These are phyloP conservation scores for Aleiodes sp. DNA, from an alignment of 1,140 invertebrate species.

Conservation along the genomic window DNA sequence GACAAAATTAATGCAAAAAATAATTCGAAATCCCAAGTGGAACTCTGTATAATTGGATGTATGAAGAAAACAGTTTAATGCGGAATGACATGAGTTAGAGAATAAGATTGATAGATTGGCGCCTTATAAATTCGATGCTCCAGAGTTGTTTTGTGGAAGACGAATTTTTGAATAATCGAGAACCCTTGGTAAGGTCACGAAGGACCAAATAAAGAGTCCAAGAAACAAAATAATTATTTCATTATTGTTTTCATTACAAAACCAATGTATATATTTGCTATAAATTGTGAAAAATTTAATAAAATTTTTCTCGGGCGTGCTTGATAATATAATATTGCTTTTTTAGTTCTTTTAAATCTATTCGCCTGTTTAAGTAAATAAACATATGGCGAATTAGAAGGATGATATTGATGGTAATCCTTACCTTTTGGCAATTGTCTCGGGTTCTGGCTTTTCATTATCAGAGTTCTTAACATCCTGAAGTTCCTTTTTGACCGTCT, in stretches of 20 bases:
- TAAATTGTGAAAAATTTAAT: constrained; percentile 46
- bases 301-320: neutral
- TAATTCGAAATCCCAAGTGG: neutral
- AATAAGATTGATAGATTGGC: constrained; percentile 33
- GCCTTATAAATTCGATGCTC: too few relatives aligned
- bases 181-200: constrained; percentile 5
- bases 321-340: constrained; percentile 11
- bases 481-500: constrained; percentile 65
- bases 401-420: constrained; percentile 36
- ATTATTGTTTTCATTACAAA: neutral
- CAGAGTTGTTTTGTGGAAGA: neutral
- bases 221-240: constrained; percentile 29
- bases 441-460: constrained; percentile 64
- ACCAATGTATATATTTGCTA: too few relatives aligned
- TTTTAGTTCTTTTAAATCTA: constrained; percentile 4
- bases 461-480: constrained; percentile 65
- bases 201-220: constrained; percentile 22
- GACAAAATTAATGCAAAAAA: constrained; percentile 39
- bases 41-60: neutral
- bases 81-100: neutral
- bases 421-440: constrained; percentile 64
- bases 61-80: neutral
- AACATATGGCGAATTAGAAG: constrained; percentile 24
- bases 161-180: neutral
- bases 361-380: constrained; percentile 52